Evolutionary conservation across 1,140 invertebrate species (phyloP), one percentile per base, ranked within the genome.

Genomic region (Nasonia vitripennis): DNA sequence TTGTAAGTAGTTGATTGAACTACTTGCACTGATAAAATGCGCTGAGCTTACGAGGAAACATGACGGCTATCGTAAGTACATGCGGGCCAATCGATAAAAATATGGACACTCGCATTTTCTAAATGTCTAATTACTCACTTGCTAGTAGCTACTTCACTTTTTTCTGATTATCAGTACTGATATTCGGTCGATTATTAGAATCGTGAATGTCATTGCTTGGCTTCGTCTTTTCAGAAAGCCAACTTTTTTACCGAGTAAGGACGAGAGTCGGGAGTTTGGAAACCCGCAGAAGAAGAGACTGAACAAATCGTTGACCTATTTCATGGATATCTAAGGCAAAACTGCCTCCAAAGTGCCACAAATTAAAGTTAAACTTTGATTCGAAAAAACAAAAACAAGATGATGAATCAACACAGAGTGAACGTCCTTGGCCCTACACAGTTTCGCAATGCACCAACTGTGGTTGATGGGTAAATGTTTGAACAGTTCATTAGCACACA

Each of bases 371-470:
- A 67, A 51, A 5, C 27, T 81, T 81, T 34, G 11, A 70, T 81
- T 68, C 62, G n/a, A 1, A 74, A 62, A 3, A 67, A 68, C 1
- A 41, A 75, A 85, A 7, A 2, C 79, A 83, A 37, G 11, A 89
- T 87, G 83, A 89, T 89, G 88, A 89, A 90, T 85, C 87, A 90
- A 84, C 89, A 90, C 82, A 88, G 87, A 88, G 80, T 79, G 37
- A 89, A 84, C 83, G 17, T 14, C 3, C 41, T 84, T 77, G 87
- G 86, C 51, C 86, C 74, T 31, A 90, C 89, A 71, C 88, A 91
- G 27, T 90, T 92, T 81, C 88, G 88, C 77, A 90, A 89, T 86
- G 73, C 86, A 34, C 84, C 90, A 6, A 88, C 87, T 37, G 80
- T 90, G 62, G 34, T 87, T n/a, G 75, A 85, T 71, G 89, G 89